Evolutionary conservation across 2,113 vertebrate genomes (phyloP).

Genomic region (Microcebus tavaratra): DNA sequence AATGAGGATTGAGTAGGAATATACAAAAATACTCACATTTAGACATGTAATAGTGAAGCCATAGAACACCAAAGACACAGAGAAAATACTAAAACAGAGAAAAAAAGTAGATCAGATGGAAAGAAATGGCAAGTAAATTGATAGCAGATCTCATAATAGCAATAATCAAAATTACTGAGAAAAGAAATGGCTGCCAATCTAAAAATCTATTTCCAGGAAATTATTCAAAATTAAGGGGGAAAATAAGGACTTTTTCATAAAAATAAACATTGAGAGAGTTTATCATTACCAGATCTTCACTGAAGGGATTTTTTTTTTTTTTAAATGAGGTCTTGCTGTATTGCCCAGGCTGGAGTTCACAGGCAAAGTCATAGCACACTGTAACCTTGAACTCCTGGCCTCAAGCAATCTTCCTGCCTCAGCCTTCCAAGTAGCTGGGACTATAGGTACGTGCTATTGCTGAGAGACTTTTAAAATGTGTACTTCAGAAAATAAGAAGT

Average conservation of each 20-base stretch:
- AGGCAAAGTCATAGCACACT: not conserved
- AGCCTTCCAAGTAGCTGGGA: not conserved
- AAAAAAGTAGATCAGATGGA: not conserved
- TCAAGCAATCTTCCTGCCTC: not conserved
- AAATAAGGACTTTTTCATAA: not conserved
- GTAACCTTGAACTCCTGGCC: not conserved
- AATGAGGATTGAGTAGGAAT: not conserved
- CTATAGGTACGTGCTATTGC: not conserved
- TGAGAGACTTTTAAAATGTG: not conserved
- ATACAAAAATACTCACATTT: not conserved
- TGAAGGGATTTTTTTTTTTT: not conserved
- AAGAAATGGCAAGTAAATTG: not conserved
- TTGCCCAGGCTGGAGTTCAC: not conserved
- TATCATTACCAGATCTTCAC: not conserved
- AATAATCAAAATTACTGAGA: not conserved
- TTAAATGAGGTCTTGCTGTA: not conserved
- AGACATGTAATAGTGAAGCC: not conserved
- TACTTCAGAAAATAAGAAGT: not conserved
- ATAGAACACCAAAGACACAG: not conserved
- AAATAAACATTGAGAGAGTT: not conserved
- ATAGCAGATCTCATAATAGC: not conserved
- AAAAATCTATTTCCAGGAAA: not conserved
- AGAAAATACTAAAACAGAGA: not conserved
- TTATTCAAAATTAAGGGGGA: not conserved
- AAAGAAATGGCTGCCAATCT: not conserved